Conservation (phyloP, 2,113 vertebrate species). For the Alligator mississippiensis region DNA sequence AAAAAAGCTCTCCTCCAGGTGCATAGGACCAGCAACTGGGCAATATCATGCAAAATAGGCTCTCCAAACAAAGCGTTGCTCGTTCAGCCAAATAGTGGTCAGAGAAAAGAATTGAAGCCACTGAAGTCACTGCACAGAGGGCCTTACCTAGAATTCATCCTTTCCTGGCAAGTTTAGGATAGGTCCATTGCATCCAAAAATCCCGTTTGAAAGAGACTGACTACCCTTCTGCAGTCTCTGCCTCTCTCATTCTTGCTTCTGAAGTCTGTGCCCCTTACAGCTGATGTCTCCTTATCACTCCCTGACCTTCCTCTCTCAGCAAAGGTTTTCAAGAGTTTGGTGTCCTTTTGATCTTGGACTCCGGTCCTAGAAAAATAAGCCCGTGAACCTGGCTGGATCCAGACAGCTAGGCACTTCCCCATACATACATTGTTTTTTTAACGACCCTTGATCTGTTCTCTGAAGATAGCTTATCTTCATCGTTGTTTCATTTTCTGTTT, state of each 20-base stretch:
- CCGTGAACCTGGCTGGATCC: neutral
- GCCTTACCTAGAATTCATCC: neutral
- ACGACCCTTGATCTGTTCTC: conserved; percentile 42
- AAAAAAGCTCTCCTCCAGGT: neutral
- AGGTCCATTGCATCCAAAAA: neutral
- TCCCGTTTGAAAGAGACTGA: neutral
- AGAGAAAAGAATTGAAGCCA: neutral
- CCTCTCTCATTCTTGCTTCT: neutral
- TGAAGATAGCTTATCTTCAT: conserved; percentile 49
- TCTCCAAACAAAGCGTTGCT: conserved; percentile 29
- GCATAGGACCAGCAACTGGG: conserved; percentile 4
- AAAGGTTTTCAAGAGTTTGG: neutral
- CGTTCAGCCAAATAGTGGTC: conserved; percentile 19
- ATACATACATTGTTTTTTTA: conserved; percentile 33
- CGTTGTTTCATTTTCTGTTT: conserved; percentile 21
- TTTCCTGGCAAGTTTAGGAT: neutral
- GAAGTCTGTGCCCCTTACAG: neutral
- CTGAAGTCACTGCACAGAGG: neutral
- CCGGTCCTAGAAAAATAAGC: neutral
- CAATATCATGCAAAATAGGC: neutral
- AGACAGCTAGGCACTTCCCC: conserved; percentile 43
- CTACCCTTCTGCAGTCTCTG: neutral
- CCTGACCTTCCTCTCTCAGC: neutral
- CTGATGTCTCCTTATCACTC: neutral
- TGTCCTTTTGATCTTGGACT: neutral